These are phyloP conservation scores for Aegithalos caudatus DNA, from an alignment of 2,113 vertebrate species.

Conservation along the genomic window DNA sequence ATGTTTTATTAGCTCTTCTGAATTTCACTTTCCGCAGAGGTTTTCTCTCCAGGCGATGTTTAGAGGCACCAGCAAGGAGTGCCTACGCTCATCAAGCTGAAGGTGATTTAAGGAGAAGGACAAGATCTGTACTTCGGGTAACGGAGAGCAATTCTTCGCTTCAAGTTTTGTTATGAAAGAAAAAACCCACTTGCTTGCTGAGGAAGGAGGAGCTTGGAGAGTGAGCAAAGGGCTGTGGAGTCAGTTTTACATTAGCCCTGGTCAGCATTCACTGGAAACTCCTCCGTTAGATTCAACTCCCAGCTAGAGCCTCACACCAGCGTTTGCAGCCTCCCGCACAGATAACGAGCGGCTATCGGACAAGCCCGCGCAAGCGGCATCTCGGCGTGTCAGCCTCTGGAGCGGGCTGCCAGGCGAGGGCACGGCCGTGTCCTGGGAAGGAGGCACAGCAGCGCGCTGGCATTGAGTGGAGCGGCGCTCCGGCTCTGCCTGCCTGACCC, in stretches of 20 bases:
- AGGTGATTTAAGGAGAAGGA: conserved; percentile 56
- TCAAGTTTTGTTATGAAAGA: background rate
- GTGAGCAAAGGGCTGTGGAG: background rate
- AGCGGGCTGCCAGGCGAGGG: background rate
- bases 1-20: conserved; percentile 66
- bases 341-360: background rate
- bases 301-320: background rate
- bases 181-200: background rate
- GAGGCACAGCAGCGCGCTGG: background rate
- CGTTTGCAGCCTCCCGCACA: background rate
- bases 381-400: background rate
- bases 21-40: conserved; percentile 55
- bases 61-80: conserved; percentile 40
- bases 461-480: background rate
- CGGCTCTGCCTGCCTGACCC: background rate
- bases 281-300: background rate
- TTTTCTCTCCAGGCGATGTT: conserved; percentile 60
- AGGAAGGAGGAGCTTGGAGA: background rate
- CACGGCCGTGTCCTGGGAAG: background rate
- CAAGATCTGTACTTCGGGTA: background rate
- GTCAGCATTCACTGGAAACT: background rate
- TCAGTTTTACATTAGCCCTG: background rate
- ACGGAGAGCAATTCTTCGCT: background rate
- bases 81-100: conserved; percentile 4
- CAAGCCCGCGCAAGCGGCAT: background rate